These are phyloP conservation scores for Lacanobia wlatinum DNA, from an alignment of 2,888 invertebrate species.

Conservation along the genomic window DNA sequence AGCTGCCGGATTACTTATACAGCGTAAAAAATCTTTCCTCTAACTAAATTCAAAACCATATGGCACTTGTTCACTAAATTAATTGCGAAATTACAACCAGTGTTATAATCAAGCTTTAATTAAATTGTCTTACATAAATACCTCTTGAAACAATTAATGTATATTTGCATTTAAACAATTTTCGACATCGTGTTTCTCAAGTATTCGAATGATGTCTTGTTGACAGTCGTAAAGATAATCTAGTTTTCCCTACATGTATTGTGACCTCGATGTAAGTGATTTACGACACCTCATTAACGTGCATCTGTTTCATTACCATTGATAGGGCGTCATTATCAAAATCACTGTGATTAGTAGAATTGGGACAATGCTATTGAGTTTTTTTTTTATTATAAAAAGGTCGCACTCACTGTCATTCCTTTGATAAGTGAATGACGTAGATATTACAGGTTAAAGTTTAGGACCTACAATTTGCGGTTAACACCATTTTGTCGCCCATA, in stretches of 20 bases:
- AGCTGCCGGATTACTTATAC: constrained; percentile 74
- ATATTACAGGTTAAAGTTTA: constrained; percentile 7
- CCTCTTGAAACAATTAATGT: constrained; percentile 14
- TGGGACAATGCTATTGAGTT: constrained; percentile 35
- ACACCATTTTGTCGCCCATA: neutral
- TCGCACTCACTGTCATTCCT: constrained; percentile 19
- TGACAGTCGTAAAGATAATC: constrained; percentile 61
- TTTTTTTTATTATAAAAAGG: constrained; percentile 33
- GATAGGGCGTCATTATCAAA: constrained; percentile 66
- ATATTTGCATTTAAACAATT: constrained; percentile 27
- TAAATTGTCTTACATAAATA: constrained; percentile 33
- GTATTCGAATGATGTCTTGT: constrained; percentile 37
- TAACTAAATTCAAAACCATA: constrained; percentile 49
- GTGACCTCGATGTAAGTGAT: constrained; percentile 59
- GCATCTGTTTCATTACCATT: constrained; percentile 67
- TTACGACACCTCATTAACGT: constrained; percentile 65
- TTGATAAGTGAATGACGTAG: constrained; percentile 24
- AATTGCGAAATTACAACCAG: constrained; percentile 32
- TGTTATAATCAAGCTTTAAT: constrained; percentile 34
- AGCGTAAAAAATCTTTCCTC: constrained; percentile 51
- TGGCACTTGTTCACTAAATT: constrained; percentile 31
- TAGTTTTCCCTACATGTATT: constrained; percentile 57
- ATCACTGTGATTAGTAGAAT: constrained; percentile 61
- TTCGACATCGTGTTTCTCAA: constrained; percentile 50
- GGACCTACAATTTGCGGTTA: neutral